Percentiles rank a stretch among this genome's conserved stretches.
Evolutionary conservation across 2,797 vertebrate genomes (phyloP).

Genomic region (Hipposideros larvatus): DNA sequence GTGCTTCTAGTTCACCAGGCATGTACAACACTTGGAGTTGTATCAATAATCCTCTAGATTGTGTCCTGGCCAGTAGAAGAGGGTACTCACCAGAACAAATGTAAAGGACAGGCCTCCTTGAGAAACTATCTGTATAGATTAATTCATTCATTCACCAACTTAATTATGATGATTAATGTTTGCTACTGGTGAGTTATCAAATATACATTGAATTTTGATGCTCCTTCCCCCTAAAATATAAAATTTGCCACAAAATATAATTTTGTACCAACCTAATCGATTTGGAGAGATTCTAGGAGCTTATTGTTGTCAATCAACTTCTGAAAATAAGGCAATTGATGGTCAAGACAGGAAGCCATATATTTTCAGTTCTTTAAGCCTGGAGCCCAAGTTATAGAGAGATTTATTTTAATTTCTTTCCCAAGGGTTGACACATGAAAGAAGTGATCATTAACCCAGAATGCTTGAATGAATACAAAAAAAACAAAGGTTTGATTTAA

Average conservation of each 20-base stretch:
- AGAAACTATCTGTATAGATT: background rate
- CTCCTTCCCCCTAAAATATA: background rate
- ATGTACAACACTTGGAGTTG: background rate
- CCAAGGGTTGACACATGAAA: background rate
- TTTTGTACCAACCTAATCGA: slow-evolving; percentile 24
- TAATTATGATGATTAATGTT: background rate
- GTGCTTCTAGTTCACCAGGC: background rate
- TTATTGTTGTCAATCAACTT: slow-evolving; percentile 15
- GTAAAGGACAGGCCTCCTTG: background rate
- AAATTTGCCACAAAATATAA: slow-evolving; percentile 45
- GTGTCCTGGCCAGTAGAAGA: background rate
- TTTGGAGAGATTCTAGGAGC: slow-evolving; percentile 5
- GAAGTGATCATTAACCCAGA: slow-evolving; percentile 40
- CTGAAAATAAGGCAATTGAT: slow-evolving; percentile 28
- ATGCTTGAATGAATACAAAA: background rate
- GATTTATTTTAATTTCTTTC: background rate
- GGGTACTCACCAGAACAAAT: background rate
- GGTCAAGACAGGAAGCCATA: slow-evolving; percentile 25
- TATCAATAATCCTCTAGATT: background rate
- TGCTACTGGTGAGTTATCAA: background rate
- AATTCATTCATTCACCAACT: background rate
- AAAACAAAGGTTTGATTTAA: slow-evolving; percentile 48
- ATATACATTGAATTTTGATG: background rate
- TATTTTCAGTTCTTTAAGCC: slow-evolving; percentile 52
- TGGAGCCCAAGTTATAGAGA: slow-evolving; percentile 1